These are phyloP conservation scores for Eilema sororculum DNA, from an alignment of 2,888 invertebrate genomes.

Conservation along the genomic window DNA sequence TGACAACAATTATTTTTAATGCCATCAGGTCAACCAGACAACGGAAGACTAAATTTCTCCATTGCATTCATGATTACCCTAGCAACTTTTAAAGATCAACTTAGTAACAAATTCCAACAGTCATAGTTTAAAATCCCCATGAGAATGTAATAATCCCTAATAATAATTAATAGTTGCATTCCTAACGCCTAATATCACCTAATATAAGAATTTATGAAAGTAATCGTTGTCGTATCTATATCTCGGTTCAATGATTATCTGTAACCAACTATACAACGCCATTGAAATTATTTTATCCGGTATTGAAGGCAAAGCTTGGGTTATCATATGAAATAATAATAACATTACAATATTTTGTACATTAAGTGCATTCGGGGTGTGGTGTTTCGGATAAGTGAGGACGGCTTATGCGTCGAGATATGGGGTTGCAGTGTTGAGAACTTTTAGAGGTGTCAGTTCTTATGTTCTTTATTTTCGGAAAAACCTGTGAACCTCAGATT, in stretches of 20 bases:
- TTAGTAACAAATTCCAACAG: conserved; percentile 14
- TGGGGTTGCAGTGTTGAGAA: conserved; percentile 53
- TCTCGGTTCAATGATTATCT: conserved; percentile 67
- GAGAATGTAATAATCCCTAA: conserved; percentile 6
- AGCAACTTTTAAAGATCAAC: background rate
- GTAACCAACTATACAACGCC: conserved; percentile 64
- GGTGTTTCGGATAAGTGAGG: conserved; percentile 74
- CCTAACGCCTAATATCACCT: background rate
- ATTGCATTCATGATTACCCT: background rate
- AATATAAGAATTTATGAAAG: conserved; percentile 54
- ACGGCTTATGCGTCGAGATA: conserved; percentile 72
- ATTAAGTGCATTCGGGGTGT: conserved; percentile 81
- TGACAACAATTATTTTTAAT: no score
- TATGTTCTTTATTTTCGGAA: background rate
- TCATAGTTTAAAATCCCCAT: conserved; percentile 4
- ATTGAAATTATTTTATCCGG: conserved; percentile 77
- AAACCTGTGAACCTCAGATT: no score
- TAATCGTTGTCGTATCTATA: conserved; percentile 56
- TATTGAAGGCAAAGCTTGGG: conserved; percentile 67
- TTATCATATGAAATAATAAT: conserved; percentile 83
- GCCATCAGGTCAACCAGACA: background rate
- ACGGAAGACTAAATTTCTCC: background rate
- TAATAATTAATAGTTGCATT: conserved; percentile 6
- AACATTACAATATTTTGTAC: conserved; percentile 85
- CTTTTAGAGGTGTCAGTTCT: conserved; percentile 12